Percentiles rank a stretch among this genome's conserved stretches.
phyloP scores from a whole-genome alignment of 2,888 invertebrate species.

The Eubasilissa splendida region DNA sequence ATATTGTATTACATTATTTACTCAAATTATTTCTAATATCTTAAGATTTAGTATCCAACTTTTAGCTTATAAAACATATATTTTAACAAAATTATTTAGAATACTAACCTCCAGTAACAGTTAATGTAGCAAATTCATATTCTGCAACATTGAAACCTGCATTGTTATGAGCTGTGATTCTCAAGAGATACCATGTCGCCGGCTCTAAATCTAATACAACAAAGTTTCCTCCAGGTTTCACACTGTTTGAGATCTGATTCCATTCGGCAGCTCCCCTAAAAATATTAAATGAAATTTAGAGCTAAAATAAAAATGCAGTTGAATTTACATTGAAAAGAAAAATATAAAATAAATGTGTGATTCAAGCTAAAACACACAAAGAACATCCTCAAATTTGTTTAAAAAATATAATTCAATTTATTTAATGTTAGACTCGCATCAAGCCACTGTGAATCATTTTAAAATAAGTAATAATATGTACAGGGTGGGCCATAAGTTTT shows the following conservation, averaged over 20 bases:
- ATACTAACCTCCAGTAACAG: slow-evolving; percentile 89
- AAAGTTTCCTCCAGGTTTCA: slow-evolving; percentile 92
- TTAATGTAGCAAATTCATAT: slow-evolving; percentile 95
- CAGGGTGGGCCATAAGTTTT: too few relatives aligned
- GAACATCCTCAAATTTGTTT: too few relatives aligned
- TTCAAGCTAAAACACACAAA: too few relatives aligned
- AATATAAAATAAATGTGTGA: too few relatives aligned
- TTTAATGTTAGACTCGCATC: too few relatives aligned
- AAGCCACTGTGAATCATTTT: too few relatives aligned
- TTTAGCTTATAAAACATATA: not conserved
- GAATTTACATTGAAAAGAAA: too few relatives aligned
- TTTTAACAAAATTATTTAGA: not conserved
- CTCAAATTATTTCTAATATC: not conserved
- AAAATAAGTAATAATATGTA: too few relatives aligned
- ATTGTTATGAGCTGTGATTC: slow-evolving; percentile 94
- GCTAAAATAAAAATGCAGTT: too few relatives aligned
- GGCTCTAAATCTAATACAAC: slow-evolving; percentile 93
- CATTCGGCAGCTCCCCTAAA: slow-evolving; percentile 87
- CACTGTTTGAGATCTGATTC: slow-evolving; percentile 95
- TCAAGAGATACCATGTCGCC: slow-evolving; percentile 93
- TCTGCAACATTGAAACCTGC: slow-evolving; percentile 96
- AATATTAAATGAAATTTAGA: slow-evolving; percentile 2
- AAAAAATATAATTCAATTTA: too few relatives aligned
- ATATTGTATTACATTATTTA: not conserved
- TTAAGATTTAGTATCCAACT: not conserved